Conservation (phyloP, 2,797 vertebrate genomes). For the Pseudotriccus pelzelni region DNA sequence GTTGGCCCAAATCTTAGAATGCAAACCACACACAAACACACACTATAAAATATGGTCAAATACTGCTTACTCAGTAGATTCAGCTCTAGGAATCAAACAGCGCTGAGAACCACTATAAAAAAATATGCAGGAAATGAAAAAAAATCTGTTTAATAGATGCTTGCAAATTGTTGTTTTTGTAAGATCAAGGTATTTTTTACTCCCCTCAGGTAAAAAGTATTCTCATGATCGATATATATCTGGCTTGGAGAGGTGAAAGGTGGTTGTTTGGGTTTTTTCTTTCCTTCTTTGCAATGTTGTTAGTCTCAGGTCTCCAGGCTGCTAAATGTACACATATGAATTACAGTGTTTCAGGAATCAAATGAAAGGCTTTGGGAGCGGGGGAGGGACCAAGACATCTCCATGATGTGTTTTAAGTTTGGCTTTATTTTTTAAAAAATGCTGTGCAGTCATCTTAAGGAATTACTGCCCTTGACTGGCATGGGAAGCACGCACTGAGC, state of each 20-base stretch:
- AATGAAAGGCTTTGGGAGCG: background rate
- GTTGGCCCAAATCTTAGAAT: constrained; percentile 61
- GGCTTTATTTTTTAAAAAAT: background rate
- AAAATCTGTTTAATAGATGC: constrained; percentile 50
- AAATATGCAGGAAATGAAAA: background rate
- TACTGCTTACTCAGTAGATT: constrained; percentile 66
- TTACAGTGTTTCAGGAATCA: background rate
- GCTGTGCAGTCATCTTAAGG: background rate
- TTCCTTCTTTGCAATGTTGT: background rate
- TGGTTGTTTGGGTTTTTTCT: background rate
- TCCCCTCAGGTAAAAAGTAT: constrained; percentile 28
- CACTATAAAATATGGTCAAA: constrained; percentile 59
- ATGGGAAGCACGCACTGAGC: background rate
- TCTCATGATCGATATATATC: background rate
- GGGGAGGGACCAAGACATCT: background rate
- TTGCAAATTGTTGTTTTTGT: constrained; percentile 61
- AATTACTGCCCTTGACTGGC: background rate
- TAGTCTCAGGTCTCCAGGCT: background rate
- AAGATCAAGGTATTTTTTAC: constrained; percentile 49
- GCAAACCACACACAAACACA: constrained; percentile 28
- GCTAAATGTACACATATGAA: background rate
- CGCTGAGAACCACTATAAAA: background rate
- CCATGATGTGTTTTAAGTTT: background rate
- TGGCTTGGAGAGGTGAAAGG: background rate
- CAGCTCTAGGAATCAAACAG: constrained; percentile 22